These are phyloP conservation scores for Clarias platycephalus DNA, from an alignment of 2,797 vertebrate species.

Conservation along the genomic window DNA sequence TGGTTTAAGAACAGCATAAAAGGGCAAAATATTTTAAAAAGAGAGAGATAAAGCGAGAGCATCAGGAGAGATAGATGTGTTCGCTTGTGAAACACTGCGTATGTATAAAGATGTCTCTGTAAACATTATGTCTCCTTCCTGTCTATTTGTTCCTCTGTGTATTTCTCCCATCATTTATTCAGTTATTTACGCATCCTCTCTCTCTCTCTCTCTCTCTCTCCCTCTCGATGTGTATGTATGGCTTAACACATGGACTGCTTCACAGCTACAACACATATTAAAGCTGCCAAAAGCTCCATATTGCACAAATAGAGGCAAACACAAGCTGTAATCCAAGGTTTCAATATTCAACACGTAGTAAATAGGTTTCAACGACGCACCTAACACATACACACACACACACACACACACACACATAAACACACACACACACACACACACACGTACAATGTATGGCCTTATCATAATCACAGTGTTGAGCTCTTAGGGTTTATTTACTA, in stretches of 20 bases:
- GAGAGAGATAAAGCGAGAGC: not conserved
- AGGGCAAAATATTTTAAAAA: not conserved
- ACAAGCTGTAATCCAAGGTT: not conserved
- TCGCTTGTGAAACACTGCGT: not conserved
- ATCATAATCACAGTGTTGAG: constrained; percentile 26
- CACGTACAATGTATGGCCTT: constrained; percentile 15
- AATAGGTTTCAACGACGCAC: not conserved
- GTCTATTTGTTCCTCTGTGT: not conserved
- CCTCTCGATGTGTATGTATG: not conserved
- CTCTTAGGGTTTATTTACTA: constrained; percentile 33
- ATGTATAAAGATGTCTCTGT: not conserved
- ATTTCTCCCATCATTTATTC: constrained; percentile 2
- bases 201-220: not conserved
- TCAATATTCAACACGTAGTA: not conserved
- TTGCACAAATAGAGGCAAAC: not conserved
- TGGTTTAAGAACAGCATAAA: not conserved
- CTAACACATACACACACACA: constrained; percentile 4
- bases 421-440: constrained; percentile 9
- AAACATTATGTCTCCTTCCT: constrained; percentile 7
- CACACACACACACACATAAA: not conserved
- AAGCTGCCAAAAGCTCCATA: constrained; percentile 21
- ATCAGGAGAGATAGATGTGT: not conserved
- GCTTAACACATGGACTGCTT: constrained; percentile 4
- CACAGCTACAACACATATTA: constrained; percentile 15
- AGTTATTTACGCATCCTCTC: not conserved